phyloP scores from a whole-genome alignment of 2,888 invertebrate genomes.

The Epinotia demarniana region DNA sequence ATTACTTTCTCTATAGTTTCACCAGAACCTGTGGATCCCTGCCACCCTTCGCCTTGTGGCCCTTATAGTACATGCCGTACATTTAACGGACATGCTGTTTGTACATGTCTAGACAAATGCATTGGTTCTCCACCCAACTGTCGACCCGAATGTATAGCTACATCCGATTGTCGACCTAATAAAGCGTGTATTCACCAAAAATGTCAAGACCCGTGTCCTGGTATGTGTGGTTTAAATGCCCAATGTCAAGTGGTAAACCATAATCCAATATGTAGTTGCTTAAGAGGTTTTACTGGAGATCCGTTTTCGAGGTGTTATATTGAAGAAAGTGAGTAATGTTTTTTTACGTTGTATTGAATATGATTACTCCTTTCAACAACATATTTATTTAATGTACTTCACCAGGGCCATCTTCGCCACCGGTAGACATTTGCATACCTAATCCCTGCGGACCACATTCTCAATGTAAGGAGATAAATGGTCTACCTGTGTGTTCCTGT shows the following conservation, averaged over 20 bases:
- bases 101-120: slow-evolving; percentile 89
- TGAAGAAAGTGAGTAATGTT: slow-evolving; percentile 85
- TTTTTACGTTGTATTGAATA: slow-evolving; percentile 45
- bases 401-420: slow-evolving; percentile 72
- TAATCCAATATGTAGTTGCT: slow-evolving; percentile 91
- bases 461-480: slow-evolving; percentile 88
- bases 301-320: slow-evolving; percentile 89
- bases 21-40: slow-evolving; percentile 86
- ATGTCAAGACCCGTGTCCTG: slow-evolving; percentile 91
- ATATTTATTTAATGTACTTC: slow-evolving; percentile 47
- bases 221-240: slow-evolving; percentile 91
- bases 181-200: slow-evolving; percentile 91
- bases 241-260: slow-evolving; percentile 92
- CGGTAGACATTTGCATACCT: slow-evolving; percentile 87
- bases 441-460: slow-evolving; percentile 92
- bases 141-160: slow-evolving; percentile 91
- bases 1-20: slow-evolving; percentile 69
- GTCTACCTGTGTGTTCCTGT: slow-evolving; percentile 90
- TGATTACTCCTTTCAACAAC: slow-evolving; percentile 20
- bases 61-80: slow-evolving; percentile 90
- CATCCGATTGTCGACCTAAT: slow-evolving; percentile 90
- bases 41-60: slow-evolving; percentile 91
- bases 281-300: slow-evolving; percentile 88
- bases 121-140: slow-evolving; percentile 91
- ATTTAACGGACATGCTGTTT: slow-evolving; percentile 89